phyloP scores from a whole-genome alignment of 2,113 vertebrate genomes.

The Burhinus oedicnemus region DNA sequence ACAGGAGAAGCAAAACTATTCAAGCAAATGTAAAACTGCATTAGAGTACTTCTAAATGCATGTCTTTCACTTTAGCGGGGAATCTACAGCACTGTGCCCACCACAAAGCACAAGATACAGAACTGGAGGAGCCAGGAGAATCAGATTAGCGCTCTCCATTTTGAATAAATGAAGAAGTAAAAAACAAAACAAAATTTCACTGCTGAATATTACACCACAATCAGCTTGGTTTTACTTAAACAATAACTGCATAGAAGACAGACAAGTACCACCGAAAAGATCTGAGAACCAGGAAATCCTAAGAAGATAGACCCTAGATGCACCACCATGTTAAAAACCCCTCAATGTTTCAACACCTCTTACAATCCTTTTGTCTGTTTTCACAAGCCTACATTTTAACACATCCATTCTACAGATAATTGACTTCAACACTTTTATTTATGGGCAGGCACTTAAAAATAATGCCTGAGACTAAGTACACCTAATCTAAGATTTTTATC shows the following conservation, averaged over 20 bases:
- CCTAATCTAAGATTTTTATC: neutral
- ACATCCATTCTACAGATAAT: neutral
- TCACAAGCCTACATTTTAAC: neutral
- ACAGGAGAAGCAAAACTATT: neutral
- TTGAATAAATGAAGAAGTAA: neutral
- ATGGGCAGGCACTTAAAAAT: neutral
- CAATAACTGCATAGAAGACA: neutral
- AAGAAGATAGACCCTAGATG: neutral
- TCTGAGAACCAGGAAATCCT: neutral
- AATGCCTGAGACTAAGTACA: neutral
- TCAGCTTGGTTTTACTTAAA: neutral
- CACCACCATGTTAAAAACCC: neutral
- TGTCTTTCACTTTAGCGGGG: neutral
- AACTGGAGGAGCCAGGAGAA: neutral
- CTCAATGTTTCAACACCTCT: too few relatives aligned
- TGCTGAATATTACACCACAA: neutral
- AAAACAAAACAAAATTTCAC: neutral
- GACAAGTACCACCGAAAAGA: neutral
- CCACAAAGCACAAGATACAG: neutral
- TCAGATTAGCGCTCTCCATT: neutral
- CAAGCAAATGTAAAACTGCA: neutral
- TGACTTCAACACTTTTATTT: neutral
- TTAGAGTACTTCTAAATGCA: neutral
- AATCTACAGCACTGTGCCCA: neutral
- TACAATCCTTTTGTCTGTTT: neutral